Evolutionary conservation across 2,113 vertebrate species (phyloP).

Genomic region (Delphinapterus leucas): DNA sequence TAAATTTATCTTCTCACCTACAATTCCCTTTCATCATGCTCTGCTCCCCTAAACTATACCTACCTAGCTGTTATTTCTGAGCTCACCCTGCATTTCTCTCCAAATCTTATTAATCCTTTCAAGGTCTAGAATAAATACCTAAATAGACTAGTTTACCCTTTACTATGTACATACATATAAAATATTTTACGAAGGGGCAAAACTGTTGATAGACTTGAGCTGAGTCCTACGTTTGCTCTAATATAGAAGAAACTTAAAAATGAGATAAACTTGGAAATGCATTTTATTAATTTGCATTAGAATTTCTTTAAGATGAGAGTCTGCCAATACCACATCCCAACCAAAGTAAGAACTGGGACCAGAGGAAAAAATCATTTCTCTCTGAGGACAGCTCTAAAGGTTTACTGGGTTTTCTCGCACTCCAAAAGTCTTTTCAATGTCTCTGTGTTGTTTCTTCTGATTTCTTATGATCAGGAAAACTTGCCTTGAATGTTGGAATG

Average conservation of each 20-base stretch:
- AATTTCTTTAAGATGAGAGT: background rate
- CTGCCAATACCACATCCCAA: background rate
- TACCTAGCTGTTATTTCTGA: background rate
- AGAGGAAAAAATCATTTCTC: background rate
- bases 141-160: background rate
- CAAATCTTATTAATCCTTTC: background rate
- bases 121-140: background rate
- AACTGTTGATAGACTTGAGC: background rate
- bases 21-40: background rate
- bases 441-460: background rate
- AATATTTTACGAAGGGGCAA: background rate
- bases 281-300: background rate
- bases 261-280: background rate
- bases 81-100: background rate
- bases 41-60: background rate
- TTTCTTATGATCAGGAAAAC: background rate
- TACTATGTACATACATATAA: background rate
- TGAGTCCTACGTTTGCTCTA: background rate
- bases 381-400: background rate
- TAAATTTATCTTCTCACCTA: background rate
- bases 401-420: background rate
- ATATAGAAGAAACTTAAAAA: background rate
- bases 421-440: background rate
- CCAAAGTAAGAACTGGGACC: background rate
- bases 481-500: background rate